Evolutionary conservation across 1,140 invertebrate species (phyloP).

Genomic region (Drosophila kikkawai): DNA sequence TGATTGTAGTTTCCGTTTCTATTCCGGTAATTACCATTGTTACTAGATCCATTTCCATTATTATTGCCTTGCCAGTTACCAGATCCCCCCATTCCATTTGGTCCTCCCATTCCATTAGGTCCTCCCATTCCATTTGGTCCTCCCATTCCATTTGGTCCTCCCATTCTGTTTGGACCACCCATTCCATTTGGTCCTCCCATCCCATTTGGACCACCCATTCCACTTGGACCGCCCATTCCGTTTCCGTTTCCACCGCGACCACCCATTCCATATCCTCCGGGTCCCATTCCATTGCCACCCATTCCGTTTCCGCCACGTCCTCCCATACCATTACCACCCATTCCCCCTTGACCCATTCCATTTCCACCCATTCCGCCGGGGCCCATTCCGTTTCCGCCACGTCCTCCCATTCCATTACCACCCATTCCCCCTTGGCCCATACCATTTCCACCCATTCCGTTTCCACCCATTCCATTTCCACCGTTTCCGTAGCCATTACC

Average conservation of each 20-base stretch:
- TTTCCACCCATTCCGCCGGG: conserved; percentile 9
- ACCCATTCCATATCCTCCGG: neutral
- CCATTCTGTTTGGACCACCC: neutral
- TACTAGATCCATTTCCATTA: conserved; percentile 12
- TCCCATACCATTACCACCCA: conserved; percentile 15
- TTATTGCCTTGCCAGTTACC: conserved; percentile 17
- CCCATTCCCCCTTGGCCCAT: conserved; percentile 1
- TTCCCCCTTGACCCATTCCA: conserved; percentile 8
- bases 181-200: neutral
- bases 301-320: conserved; percentile 1
- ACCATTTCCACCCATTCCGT: neutral
- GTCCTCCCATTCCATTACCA: conserved; percentile 13
- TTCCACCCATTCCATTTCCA: conserved; percentile 5
- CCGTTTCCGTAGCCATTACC: neutral
- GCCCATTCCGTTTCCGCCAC: neutral
- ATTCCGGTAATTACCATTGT: conserved; percentile 5
- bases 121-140: conserved; percentile 5
- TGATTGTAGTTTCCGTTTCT: neutral
- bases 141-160: neutral
- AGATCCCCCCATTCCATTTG: conserved; percentile 21
- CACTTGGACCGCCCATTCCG: neutral
- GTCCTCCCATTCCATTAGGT: conserved; percentile 11
- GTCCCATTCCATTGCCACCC: neutral
- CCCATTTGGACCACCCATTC: neutral
- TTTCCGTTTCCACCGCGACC: conserved; percentile 12